Percentiles rank a stretch among this genome's conserved stretches.
Evolutionary conservation across 2,113 vertebrate genomes (phyloP).

Genomic region (Furnarius figulus): DNA sequence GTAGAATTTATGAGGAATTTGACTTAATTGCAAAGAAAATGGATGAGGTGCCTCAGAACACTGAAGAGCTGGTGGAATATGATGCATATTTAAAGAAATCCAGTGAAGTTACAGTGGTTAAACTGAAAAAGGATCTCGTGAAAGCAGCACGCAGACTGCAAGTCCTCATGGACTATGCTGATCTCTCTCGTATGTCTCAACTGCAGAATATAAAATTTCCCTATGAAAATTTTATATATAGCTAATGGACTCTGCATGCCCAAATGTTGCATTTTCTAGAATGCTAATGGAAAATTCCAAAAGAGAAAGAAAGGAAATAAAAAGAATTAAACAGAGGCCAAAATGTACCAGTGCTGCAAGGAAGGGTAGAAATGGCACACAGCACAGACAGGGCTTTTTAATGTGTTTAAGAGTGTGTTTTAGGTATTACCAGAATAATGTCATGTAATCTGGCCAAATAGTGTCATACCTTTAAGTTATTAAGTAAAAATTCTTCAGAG

Average conservation of each 20-base stretch:
- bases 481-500: not conserved
- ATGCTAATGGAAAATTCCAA: not conserved
- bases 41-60: slow-evolving; percentile 76
- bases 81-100: slow-evolving; percentile 78
- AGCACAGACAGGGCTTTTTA: not conserved
- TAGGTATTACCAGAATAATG: not conserved
- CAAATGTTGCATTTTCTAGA: not conserved
- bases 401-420: not conserved
- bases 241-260: not conserved
- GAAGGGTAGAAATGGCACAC: not conserved
- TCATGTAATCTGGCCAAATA: not conserved
- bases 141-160: slow-evolving; percentile 76
- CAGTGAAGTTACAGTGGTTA: slow-evolving; percentile 81
- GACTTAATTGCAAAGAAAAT: slow-evolving; percentile 77
- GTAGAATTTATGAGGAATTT: slow-evolving; percentile 87
- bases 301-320: not conserved
- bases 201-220: not conserved
- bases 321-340: not conserved
- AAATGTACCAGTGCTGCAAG: not conserved
- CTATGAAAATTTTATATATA: not conserved
- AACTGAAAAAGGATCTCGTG: slow-evolving; percentile 76
- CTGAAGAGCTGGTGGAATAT: slow-evolving; percentile 81
- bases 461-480: not conserved
- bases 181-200: slow-evolving; percentile 77
- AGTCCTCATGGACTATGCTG: slow-evolving; percentile 85